Percentiles rank a stretch among this genome's conserved stretches.
phyloP scores from a whole-genome alignment of 2,113 vertebrate species.

The Rostratula benghalensis region DNA sequence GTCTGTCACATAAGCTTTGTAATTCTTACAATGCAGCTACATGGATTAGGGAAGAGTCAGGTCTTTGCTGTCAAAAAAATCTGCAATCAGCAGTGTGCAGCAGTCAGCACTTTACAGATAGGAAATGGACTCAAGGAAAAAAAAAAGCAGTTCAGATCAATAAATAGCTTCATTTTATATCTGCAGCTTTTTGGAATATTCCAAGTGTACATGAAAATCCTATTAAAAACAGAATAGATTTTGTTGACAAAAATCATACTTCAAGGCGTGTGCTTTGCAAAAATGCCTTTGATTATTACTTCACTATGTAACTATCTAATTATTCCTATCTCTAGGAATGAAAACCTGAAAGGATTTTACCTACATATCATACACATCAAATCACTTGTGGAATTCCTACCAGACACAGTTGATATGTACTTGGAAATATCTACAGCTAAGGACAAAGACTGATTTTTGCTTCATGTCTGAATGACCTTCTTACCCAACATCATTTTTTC shows the following conservation, averaged over 20 bases:
- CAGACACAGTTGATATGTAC: background rate
- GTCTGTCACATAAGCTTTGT: slow-evolving; percentile 77
- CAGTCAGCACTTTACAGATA: slow-evolving; percentile 74
- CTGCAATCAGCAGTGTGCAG: slow-evolving; percentile 64
- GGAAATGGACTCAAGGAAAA: slow-evolving; percentile 43
- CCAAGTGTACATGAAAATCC: background rate
- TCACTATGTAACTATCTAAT: background rate
- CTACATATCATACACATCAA: background rate
- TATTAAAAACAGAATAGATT: background rate
- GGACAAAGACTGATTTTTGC: background rate
- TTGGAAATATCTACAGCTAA: background rate
- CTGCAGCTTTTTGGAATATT: background rate
- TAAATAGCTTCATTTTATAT: slow-evolving; percentile 63
- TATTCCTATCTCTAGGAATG: background rate
- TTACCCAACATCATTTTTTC: slow-evolving; percentile 3
- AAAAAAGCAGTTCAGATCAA: slow-evolving; percentile 73
- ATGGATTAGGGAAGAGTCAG: slow-evolving; percentile 77
- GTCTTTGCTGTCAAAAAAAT: slow-evolving; percentile 74
- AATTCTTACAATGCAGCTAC: slow-evolving; percentile 75
- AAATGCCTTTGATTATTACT: background rate
- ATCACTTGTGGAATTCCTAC: background rate
- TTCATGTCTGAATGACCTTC: slow-evolving; percentile 24
- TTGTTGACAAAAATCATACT: background rate
- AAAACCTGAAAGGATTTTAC: background rate
- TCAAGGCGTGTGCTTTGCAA: background rate